phyloP scores from a whole-genome alignment of 2,113 vertebrate genomes.

The Bufo gargarizans region DNA sequence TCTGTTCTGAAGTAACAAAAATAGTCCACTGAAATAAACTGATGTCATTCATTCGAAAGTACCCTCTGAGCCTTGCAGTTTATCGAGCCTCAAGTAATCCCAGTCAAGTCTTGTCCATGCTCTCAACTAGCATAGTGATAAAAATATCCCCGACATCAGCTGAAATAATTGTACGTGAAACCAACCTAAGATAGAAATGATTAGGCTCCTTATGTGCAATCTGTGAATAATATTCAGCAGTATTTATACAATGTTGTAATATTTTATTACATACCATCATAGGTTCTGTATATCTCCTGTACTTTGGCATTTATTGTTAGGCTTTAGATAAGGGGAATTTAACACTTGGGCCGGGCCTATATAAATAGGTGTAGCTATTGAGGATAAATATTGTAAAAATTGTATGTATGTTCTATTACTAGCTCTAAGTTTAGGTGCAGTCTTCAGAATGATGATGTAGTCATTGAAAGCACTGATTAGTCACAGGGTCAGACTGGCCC shows the following conservation, averaged over 20 bases:
- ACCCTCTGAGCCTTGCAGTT: no score
- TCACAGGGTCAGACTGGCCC: no score
- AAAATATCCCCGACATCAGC: no score
- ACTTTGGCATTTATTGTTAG: conserved; percentile 18
- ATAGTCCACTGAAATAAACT: no score
- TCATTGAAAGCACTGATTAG: no score
- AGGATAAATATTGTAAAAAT: conserved; percentile 14
- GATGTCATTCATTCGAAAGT: no score
- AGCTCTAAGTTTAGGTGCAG: no score
- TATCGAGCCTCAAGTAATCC: no score
- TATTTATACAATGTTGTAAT: neutral
- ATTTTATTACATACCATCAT: conserved; percentile 6
- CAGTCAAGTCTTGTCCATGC: no score
- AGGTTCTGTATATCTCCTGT: neutral
- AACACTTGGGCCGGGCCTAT: neutral
- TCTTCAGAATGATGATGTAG: no score
- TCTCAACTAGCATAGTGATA: no score
- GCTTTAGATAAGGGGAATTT: neutral
- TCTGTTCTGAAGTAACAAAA: no score
- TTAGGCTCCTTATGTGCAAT: neutral
- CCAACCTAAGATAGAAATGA: neutral
- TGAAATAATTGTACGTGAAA: neutral
- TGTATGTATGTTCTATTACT: neutral
- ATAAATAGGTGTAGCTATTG: neutral
- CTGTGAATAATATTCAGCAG: neutral